Evolutionary conservation across 2,797 vertebrate species (phyloP).

Genomic region (Acridotheres tristis): DNA sequence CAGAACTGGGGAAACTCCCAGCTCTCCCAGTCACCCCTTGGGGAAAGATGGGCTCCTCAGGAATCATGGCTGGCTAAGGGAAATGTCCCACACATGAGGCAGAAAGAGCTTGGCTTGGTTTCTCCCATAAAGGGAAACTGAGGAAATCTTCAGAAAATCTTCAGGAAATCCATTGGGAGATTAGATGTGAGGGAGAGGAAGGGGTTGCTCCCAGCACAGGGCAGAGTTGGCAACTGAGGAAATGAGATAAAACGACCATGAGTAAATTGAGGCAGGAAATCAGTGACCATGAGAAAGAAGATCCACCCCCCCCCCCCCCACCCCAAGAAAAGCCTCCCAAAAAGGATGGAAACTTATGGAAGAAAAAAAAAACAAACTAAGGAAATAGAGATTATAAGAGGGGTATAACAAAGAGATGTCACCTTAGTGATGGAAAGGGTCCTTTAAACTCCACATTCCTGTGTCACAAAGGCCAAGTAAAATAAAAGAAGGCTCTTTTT

Average conservation of each 20-base stretch:
- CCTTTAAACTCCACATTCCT: neutral
- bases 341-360: neutral
- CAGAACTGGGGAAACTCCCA: too few species aligned
- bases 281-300: neutral
- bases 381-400: neutral
- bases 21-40: neutral
- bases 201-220: neutral
- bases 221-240: neutral
- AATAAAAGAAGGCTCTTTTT: neutral
- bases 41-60: neutral
- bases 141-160: neutral
- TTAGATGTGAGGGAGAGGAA: neutral
- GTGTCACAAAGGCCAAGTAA: neutral
- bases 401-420: neutral
- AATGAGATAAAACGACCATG: neutral
- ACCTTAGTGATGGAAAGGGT: neutral
- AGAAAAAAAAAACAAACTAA: fast-evolving
- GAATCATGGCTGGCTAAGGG: neutral
- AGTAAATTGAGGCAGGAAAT: neutral
- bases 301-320: neutral
- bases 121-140: neutral
- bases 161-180: neutral
- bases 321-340: neutral
- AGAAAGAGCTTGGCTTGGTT: neutral
- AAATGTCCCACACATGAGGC: neutral